These are phyloP conservation scores for Arrhamphus sclerolepis DNA, from an alignment of 2,797 vertebrate species.

Conservation along the genomic window DNA sequence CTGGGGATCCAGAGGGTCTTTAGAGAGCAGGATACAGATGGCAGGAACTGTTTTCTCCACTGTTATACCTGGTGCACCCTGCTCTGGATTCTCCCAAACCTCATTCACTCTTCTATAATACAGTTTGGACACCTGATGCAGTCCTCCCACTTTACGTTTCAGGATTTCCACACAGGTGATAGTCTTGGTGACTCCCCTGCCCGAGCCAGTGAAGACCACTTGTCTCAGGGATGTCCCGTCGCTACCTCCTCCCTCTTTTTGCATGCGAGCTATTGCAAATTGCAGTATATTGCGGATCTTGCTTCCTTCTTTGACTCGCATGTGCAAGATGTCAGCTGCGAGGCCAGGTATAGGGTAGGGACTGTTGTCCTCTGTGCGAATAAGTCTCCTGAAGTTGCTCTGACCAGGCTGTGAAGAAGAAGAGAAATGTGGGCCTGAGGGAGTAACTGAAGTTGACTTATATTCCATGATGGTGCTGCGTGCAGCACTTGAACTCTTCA, in stretches of 20 bases:
- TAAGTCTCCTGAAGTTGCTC: slow-evolving; percentile 87
- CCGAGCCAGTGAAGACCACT: slow-evolving; percentile 91
- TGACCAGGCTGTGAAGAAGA: slow-evolving; percentile 55
- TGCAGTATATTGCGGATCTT: slow-evolving; percentile 93
- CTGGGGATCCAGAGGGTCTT: slow-evolving; percentile 87
- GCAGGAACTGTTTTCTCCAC: slow-evolving; percentile 87
- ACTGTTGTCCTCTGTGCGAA: slow-evolving; percentile 79
- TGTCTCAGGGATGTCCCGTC: slow-evolving; percentile 73
- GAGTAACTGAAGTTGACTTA: slow-evolving; percentile 26
- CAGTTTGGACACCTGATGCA: slow-evolving; percentile 92
- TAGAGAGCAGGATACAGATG: slow-evolving; percentile 92
- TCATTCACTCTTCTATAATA: slow-evolving; percentile 86
- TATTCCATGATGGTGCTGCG: slow-evolving; percentile 38
- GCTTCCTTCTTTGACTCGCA: slow-evolving; percentile 94
- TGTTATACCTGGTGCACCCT: slow-evolving; percentile 66
- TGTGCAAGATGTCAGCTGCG: slow-evolving; percentile 82
- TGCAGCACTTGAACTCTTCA: slow-evolving; percentile 35
- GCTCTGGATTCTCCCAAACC: slow-evolving; percentile 85
- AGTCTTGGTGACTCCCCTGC: slow-evolving; percentile 90
- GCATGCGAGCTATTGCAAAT: slow-evolving; percentile 87
- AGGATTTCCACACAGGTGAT: slow-evolving; percentile 95
- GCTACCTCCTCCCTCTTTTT: slow-evolving; percentile 54
- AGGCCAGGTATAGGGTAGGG: slow-evolving; percentile 84
- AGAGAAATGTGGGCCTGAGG: slow-evolving; percentile 13
- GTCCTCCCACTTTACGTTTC: slow-evolving; percentile 87